These are phyloP conservation scores for Tipula helvola DNA, from an alignment of 2,888 invertebrate species.

Conservation along the genomic window DNA sequence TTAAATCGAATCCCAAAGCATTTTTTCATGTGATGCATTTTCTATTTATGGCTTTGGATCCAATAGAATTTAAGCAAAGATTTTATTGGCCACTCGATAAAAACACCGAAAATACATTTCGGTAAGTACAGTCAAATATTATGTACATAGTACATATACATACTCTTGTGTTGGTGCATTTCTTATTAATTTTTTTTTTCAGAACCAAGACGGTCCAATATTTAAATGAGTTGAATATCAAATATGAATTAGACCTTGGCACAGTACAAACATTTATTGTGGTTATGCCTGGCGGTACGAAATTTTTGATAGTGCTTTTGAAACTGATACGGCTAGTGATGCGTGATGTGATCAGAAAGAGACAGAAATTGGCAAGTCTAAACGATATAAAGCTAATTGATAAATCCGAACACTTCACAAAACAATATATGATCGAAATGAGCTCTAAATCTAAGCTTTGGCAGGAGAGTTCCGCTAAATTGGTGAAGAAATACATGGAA, in stretches of 20 bases:
- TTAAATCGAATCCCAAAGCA: constrained; percentile 31
- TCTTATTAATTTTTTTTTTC: background rate
- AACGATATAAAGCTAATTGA: background rate
- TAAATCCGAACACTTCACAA: background rate
- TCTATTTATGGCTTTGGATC: constrained; percentile 29
- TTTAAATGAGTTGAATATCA: constrained; percentile 17
- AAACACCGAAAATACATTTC: constrained; percentile 28
- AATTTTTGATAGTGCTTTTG: constrained; percentile 29
- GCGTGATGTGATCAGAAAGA: constrained; percentile 25
- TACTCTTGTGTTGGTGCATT: background rate
- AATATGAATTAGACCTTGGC: constrained; percentile 23
- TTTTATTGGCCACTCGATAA: constrained; percentile 35
- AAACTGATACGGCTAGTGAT: constrained; percentile 28
- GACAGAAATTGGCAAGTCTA: background rate
- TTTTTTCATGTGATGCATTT: constrained; percentile 33
- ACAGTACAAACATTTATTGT: constrained; percentile 31
- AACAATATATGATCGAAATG: too few species aligned
- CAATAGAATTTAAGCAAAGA: constrained; percentile 30
- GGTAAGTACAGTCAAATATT: constrained; percentile 12
- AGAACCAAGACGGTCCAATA: constrained; percentile 31
- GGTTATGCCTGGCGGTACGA: constrained; percentile 33
- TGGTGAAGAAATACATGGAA: background rate
- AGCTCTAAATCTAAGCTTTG: background rate
- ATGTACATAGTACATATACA: too few species aligned
- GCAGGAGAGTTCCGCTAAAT: background rate